phyloP scores from a whole-genome alignment of 2,113 vertebrate genomes.

The Sisor rabdophorus region DNA sequence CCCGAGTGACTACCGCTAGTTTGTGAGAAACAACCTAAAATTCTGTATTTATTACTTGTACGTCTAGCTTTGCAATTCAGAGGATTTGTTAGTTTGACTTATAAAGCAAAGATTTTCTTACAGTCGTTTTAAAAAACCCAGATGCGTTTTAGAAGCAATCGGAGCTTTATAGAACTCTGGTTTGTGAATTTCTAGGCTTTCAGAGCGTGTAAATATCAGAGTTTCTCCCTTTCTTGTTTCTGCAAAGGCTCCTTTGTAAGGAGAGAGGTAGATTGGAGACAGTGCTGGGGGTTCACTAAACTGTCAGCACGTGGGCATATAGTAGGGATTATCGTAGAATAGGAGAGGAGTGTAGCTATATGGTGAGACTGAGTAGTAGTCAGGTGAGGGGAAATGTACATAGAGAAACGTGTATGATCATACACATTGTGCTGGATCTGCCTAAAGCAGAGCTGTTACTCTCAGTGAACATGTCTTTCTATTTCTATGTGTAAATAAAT shows the following conservation, averaged over 20 bases:
- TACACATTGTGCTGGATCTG: conserved; percentile 50
- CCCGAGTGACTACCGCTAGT: conserved; percentile 29
- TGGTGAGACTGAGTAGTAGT: conserved; percentile 11
- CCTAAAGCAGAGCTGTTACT: conserved; percentile 52
- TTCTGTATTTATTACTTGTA: conserved; percentile 48
- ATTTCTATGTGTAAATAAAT: conserved; percentile 58
- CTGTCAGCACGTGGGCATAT: neutral
- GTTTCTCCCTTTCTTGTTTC: conserved; percentile 36
- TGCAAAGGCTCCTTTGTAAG: conserved; percentile 34
- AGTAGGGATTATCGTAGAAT: conserved; percentile 15
- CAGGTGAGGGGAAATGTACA: conserved; percentile 46
- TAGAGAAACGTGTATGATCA: conserved; percentile 46
- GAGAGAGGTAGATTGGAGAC: neutral
- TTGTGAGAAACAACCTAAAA: conserved; percentile 36
- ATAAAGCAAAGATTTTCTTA: conserved; percentile 34
- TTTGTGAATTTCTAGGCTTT: conserved; percentile 36
- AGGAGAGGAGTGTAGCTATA: conserved; percentile 20
- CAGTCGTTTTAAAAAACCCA: conserved; percentile 37
- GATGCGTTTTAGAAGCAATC: conserved; percentile 33
- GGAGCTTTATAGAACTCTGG: conserved; percentile 35
- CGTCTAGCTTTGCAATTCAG: conserved; percentile 43
- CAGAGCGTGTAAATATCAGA: conserved; percentile 39
- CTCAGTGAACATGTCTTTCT: conserved; percentile 53
- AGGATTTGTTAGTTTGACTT: conserved; percentile 38
- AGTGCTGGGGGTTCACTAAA: neutral